These are phyloP conservation scores for Eupithecia subumbrata DNA, from an alignment of 2,888 invertebrate genomes.

Conservation along the genomic window DNA sequence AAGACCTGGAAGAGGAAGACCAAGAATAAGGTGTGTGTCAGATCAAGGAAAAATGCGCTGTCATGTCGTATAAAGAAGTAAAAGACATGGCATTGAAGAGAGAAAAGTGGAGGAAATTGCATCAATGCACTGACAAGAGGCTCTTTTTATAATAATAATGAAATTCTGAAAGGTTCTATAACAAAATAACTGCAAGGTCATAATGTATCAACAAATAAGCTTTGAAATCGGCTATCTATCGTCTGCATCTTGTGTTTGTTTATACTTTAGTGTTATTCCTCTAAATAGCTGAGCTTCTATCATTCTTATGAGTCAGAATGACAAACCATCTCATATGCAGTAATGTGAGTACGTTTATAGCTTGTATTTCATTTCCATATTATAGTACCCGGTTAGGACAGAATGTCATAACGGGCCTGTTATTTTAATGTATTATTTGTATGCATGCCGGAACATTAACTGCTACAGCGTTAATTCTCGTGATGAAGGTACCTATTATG, in stretches of 20 bases:
- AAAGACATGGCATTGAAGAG: no score
- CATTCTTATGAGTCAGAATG: background rate
- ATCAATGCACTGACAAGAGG: no score
- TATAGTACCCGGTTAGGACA: slow-evolving; percentile 9
- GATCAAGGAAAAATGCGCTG: no score
- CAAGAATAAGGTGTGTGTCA: no score
- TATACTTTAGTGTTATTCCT: background rate
- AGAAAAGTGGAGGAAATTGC: no score
- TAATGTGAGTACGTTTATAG: background rate
- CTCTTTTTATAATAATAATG: no score
- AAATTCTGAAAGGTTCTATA: background rate
- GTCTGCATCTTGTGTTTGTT: background rate
- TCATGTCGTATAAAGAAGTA: background rate
- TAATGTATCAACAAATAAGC: background rate
- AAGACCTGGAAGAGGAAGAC: no score
- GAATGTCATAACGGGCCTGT: slow-evolving; percentile 17
- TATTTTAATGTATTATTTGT: slow-evolving; percentile 20
- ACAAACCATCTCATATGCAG: background rate
- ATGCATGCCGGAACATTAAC: slow-evolving; percentile 15
- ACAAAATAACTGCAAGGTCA: background rate
- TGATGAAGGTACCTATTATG: background rate
- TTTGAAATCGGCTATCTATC: background rate
- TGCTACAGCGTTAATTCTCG: background rate
- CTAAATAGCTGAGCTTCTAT: background rate
- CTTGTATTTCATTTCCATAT: slow-evolving; percentile 21